A percentile compares a stretch with the other conserved stretches of the same genome.
phyloP scores from a whole-genome alignment of 2,797 vertebrate genomes.

The Thaleichthys pacificus region DNA sequence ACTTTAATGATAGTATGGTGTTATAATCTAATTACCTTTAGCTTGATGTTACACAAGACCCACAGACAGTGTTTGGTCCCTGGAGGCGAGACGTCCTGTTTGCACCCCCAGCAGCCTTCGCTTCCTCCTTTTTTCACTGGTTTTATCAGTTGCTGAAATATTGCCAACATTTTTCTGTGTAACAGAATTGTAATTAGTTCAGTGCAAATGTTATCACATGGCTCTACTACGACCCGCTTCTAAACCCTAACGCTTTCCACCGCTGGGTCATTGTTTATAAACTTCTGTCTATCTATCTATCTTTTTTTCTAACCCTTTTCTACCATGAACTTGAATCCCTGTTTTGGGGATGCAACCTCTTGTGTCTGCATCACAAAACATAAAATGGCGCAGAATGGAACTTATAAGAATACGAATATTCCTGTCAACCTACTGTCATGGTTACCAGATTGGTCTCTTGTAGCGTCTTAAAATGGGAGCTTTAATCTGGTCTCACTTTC shows the following conservation, averaged over 20 bases:
- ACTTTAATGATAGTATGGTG: constrained; percentile 53
- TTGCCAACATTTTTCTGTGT: neutral
- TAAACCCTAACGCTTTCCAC: neutral
- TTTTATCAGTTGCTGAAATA: constrained; percentile 20
- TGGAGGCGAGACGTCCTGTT: constrained; percentile 26
- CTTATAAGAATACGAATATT: too few species aligned
- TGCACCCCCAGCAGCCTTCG: constrained; percentile 16
- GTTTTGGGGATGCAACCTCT: too few species aligned
- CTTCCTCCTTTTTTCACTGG: constrained; percentile 26
- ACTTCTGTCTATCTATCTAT: neutral
- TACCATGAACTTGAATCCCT: too few species aligned
- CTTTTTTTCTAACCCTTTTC: neutral
- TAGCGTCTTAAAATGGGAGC: constrained; percentile 38
- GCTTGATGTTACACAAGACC: constrained; percentile 46
- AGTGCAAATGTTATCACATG: neutral
- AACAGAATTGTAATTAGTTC: neutral
- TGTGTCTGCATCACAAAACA: too few species aligned
- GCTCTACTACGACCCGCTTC: neutral
- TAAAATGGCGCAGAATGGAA: too few species aligned
- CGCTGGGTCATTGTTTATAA: neutral
- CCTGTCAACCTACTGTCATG: constrained; percentile 3
- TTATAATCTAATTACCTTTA: constrained; percentile 65
- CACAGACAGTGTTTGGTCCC: constrained; percentile 35
- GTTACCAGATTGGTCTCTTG: constrained; percentile 33
- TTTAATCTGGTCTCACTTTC: constrained; percentile 56